phyloP scores from a whole-genome alignment of 2,797 vertebrate species.

The Semaprochilodus insignis region DNA sequence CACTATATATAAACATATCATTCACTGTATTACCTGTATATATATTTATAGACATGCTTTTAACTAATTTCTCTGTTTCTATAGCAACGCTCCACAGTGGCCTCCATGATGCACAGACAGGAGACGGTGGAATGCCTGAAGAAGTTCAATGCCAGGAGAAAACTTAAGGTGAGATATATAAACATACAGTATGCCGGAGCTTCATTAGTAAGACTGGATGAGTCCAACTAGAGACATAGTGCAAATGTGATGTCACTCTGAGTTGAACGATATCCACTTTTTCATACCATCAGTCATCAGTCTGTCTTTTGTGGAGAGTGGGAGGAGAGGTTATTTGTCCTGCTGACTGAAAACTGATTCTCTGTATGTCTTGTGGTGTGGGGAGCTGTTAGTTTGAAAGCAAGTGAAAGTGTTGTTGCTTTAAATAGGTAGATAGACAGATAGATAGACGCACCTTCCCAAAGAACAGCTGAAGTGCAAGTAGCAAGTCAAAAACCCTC shows the following conservation, averaged over 20 bases:
- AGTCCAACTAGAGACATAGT: background rate
- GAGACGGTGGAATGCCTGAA: slow-evolving; percentile 98
- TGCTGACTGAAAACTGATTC: no score
- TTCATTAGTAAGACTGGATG: background rate
- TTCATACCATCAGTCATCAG: background rate
- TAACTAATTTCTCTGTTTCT: slow-evolving; percentile 55
- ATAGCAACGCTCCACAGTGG: slow-evolving; percentile 98
- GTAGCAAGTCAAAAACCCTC: no score
- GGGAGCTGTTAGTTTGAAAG: no score
- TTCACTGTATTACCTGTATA: slow-evolving; percentile 18
- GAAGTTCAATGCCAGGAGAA: slow-evolving; percentile 96
- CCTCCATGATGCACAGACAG: slow-evolving; percentile 99
- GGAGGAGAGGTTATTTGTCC: background rate
- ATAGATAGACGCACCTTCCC: no score
- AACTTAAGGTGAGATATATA: slow-evolving; percentile 86
- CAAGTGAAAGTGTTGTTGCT: no score
- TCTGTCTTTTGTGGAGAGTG: background rate
- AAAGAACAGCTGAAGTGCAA: no score
- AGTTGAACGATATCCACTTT: background rate
- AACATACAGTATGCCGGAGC: background rate
- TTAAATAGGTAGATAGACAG: no score
- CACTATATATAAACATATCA: slow-evolving; percentile 33
- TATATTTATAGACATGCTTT: slow-evolving; percentile 16
- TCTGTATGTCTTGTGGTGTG: no score
- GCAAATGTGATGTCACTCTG: background rate